These are phyloP conservation scores for Rhabdornis inornatus DNA, from an alignment of 2,113 vertebrate species.

Conservation along the genomic window DNA sequence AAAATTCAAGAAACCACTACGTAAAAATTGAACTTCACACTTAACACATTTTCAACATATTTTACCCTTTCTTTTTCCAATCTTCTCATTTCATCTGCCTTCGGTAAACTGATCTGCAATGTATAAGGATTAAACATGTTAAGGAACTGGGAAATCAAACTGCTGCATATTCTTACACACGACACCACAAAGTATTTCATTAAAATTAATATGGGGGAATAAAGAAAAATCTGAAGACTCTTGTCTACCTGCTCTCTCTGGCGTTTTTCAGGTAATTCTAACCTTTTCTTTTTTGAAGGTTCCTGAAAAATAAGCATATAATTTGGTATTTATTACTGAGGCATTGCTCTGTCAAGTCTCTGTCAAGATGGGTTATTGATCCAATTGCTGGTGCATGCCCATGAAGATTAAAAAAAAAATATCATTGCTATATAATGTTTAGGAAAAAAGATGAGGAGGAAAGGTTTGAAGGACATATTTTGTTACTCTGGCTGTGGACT, in stretches of 20 bases:
- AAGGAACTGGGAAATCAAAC: background rate
- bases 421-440: background rate
- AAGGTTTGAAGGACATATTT: constrained; percentile 60
- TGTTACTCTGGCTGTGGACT: background rate
- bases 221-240: background rate
- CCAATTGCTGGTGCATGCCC: background rate
- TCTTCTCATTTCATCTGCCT: constrained; percentile 87
- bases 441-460: constrained; percentile 65
- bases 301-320: constrained; percentile 78
- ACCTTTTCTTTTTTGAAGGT: constrained; percentile 79
- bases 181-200: background rate
- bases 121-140: constrained; percentile 36
- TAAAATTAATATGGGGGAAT: background rate
- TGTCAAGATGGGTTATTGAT: constrained; percentile 3
- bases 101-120: constrained; percentile 83
- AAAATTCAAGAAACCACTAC: constrained; percentile 54
- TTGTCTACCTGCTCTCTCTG: constrained; percentile 87
- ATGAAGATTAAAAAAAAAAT: background rate
- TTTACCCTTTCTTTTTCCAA: constrained; percentile 90
- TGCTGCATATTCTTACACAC: background rate
- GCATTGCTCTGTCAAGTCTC: background rate
- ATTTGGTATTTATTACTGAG: constrained; percentile 12
- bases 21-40: background rate
- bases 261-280: constrained; percentile 84
- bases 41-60: background rate